Percentiles rank a stretch among this genome's conserved stretches.
These are phyloP conservation scores for Isotomurus palustris DNA, from an alignment of 2,888 invertebrate genomes.

Conservation along the genomic window DNA sequence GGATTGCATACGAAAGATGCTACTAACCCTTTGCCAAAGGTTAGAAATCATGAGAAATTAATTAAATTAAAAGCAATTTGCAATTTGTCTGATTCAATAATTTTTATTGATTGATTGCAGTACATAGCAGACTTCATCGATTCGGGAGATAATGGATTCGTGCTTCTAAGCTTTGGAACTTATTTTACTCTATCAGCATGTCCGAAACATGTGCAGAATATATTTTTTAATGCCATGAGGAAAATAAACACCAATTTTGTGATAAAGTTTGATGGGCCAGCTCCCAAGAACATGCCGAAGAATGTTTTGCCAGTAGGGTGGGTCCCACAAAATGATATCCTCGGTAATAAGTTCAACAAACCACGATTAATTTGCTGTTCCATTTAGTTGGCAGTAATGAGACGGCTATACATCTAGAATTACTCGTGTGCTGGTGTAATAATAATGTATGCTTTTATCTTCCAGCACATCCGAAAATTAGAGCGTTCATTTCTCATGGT, in stretches of 20 bases:
- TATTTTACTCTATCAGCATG: constrained; percentile 28
- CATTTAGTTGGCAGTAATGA: no score
- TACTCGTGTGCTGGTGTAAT: no score
- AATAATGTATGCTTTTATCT: neutral
- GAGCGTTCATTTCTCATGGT: constrained; percentile 38
- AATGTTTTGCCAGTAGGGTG: neutral
- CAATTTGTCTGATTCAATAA: no score
- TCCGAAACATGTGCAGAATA: constrained; percentile 9
- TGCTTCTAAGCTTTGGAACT: constrained; percentile 42
- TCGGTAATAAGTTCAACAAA: no score
- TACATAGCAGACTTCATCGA: constrained; percentile 1
- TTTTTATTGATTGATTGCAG: no score
- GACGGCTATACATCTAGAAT: no score
- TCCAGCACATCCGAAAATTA: constrained; percentile 6
- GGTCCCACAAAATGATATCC: neutral
- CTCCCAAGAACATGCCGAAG: neutral
- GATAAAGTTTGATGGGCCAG: constrained; percentile 24
- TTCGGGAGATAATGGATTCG: neutral
- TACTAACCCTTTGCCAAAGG: constrained; percentile 23
- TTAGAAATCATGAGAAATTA: constrained; percentile 27
- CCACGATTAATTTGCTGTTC: no score
- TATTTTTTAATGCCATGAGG: constrained; percentile 28
- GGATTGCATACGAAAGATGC: constrained; percentile 35
- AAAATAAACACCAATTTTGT: constrained; percentile 23
- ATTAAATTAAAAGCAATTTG: no score